Conservation (phyloP, 2,113 vertebrate genomes). For the Empidonax traillii region DNA sequence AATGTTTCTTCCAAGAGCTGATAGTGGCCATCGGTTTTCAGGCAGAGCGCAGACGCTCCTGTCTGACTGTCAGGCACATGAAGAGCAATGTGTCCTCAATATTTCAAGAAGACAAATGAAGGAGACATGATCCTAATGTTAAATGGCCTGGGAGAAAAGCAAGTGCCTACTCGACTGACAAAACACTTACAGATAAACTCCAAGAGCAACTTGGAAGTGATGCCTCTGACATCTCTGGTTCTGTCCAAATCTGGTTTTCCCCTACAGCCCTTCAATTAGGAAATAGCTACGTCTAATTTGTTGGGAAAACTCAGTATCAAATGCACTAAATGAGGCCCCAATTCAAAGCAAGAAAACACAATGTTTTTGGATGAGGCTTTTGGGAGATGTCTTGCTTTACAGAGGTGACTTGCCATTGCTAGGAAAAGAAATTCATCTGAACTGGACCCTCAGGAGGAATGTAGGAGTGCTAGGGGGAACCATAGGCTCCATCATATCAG, state of each 20-base stretch:
- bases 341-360: not conserved
- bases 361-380: not conserved
- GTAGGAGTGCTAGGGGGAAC: not conserved
- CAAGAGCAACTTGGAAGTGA: not conserved
- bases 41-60: not conserved
- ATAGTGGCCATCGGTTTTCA: not conserved
- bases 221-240: not conserved
- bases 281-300: not conserved
- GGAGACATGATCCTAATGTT: not conserved
- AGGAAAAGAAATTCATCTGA: not conserved
- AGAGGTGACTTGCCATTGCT: not conserved
- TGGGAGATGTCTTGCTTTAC: not conserved
- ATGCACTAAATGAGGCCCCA: not conserved
- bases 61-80: conserved; percentile 34
- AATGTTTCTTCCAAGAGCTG: not conserved
- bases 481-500: not conserved
- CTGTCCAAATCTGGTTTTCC: not conserved
- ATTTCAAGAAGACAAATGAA: conserved; percentile 43
- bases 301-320: not conserved
- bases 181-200: not conserved
- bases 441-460: not conserved
- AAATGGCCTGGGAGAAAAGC: conserved; percentile 31
- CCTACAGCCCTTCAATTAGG: not conserved
- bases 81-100: conserved; percentile 14
- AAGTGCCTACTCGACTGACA: not conserved